These are phyloP conservation scores for Deilephila porcellus DNA, from an alignment of 2,888 invertebrate genomes.

Conservation along the genomic window DNA sequence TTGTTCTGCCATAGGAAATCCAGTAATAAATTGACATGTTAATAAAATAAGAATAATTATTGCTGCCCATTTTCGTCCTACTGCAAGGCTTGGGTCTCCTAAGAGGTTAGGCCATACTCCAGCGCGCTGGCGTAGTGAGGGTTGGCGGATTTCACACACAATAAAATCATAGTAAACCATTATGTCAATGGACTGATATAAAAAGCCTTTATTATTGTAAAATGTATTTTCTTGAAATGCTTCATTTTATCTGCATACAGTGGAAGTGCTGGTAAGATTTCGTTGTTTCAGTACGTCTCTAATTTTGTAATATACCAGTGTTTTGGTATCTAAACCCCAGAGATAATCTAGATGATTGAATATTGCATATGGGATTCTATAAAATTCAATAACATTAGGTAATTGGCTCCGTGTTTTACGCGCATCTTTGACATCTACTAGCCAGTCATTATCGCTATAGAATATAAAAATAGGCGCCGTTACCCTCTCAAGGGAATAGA, in stretches of 20 bases:
- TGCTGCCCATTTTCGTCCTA: no score
- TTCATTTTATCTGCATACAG: background rate
- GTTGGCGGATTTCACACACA: no score
- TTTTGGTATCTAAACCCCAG: slow-evolving; percentile 35
- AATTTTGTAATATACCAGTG: slow-evolving; percentile 20
- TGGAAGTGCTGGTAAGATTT: background rate
- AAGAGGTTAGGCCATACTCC: no score
- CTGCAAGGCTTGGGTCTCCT: no score
- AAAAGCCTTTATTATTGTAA: no score
- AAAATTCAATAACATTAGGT: slow-evolving; percentile 35
- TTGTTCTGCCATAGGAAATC: no score
- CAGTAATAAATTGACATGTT: no score
- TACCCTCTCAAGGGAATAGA: slow-evolving; percentile 18
- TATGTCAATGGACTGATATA: no score
- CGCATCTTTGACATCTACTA: slow-evolving; percentile 25
- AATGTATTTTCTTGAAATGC: no score
- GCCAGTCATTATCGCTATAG: slow-evolving; percentile 40
- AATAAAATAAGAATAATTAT: no score
- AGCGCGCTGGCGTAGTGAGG: no score
- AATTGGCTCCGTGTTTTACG: background rate
- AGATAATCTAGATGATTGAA: slow-evolving; percentile 42
- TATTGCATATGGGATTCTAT: slow-evolving; percentile 32
- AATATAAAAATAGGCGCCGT: slow-evolving; percentile 35
- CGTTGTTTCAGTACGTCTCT: background rate
- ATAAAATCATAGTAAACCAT: no score